A percentile compares a stretch with the other conserved stretches of the same genome.
Evolutionary conservation across 2,113 vertebrate species (phyloP).

Genomic region (Tapirus terrestris): DNA sequence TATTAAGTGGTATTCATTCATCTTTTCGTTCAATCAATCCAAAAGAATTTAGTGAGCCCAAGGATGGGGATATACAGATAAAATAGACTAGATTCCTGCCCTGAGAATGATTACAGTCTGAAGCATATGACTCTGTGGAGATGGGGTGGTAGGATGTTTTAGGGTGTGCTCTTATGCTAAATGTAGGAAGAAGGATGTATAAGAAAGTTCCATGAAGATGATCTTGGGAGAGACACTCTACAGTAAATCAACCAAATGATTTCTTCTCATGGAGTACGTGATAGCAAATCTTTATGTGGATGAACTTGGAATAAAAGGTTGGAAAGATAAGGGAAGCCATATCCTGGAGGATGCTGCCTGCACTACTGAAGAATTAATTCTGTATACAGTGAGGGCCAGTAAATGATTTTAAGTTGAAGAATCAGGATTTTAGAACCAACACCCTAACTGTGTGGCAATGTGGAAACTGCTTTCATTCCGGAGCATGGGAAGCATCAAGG

Average conservation of each 20-base stretch:
- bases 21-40: not conserved
- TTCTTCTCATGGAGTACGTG: not conserved
- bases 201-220: not conserved
- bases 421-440: not conserved
- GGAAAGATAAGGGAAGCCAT: not conserved
- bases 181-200: not conserved
- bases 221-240: not conserved
- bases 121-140: not conserved
- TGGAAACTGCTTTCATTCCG: not conserved
- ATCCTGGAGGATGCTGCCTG: not conserved
- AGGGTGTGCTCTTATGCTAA: not conserved
- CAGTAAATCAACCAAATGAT: not conserved
- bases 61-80: not conserved
- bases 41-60: not conserved
- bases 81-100: not conserved
- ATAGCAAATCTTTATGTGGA: not conserved
- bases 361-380: not conserved
- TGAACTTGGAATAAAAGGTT: not conserved
- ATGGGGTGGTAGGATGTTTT: not conserved
- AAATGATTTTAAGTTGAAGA: slow-evolving; percentile 11
- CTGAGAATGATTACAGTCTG: not conserved
- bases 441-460: not conserved
- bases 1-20: not conserved
- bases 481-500: not conserved
- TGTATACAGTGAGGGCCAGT: not conserved